These are phyloP conservation scores for Prochilodus magdalenae DNA, from an alignment of 2,113 vertebrate species.

Conservation along the genomic window DNA sequence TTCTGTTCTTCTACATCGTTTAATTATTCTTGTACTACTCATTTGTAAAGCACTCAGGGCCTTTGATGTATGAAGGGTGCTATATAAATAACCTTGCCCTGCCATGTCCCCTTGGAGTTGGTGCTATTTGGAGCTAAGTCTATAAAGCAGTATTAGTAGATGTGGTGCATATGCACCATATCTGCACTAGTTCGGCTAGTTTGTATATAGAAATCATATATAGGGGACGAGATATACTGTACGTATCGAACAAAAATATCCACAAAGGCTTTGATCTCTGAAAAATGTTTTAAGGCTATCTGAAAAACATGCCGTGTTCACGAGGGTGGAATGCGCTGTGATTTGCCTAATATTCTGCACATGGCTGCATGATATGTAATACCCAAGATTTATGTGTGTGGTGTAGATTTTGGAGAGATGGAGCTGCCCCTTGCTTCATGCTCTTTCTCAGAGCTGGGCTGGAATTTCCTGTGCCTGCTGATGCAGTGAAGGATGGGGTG, in stretches of 20 bases:
- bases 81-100: too few species aligned
- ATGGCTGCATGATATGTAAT: background rate
- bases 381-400: constrained; percentile 16
- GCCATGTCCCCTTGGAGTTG: too few species aligned
- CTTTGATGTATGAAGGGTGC: too few species aligned
- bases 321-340: background rate
- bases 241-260: background rate
- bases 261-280: background rate
- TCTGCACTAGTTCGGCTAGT: too few species aligned
- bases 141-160: too few species aligned
- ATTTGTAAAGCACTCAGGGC: too few species aligned
- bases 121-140: too few species aligned
- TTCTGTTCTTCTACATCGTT: too few species aligned
- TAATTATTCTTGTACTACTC: too few species aligned
- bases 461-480: constrained; percentile 51
- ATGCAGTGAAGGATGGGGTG: constrained; percentile 42
- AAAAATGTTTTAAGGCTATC: background rate
- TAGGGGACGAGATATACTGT: too few species aligned
- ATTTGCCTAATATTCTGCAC: constrained; percentile 5
- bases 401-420: constrained; percentile 32
- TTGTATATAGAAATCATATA: too few species aligned
- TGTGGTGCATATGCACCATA: too few species aligned
- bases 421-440: constrained; percentile 36
- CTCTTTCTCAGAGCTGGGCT: constrained; percentile 36
- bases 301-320: background rate